These are phyloP conservation scores for Clarias gariepinus DNA, from an alignment of 2,113 vertebrate species.

Conservation along the genomic window DNA sequence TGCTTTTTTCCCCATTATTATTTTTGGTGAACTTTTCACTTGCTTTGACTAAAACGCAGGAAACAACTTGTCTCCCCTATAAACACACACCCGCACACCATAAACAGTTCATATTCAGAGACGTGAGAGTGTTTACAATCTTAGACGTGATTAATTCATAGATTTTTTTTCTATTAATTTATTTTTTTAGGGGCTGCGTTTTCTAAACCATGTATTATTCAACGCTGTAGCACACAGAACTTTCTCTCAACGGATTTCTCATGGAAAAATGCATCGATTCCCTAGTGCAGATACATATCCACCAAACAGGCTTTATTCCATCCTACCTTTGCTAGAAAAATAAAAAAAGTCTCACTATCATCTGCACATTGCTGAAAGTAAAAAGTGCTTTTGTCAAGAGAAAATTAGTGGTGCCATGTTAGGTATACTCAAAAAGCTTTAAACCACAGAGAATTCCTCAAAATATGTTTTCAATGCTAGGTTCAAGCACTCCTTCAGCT, in stretches of 20 bases:
- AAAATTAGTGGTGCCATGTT: neutral
- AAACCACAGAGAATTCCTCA: neutral
- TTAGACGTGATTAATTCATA: constrained; percentile 68
- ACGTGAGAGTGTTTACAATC: constrained; percentile 53
- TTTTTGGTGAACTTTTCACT: neutral
- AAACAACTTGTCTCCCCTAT: neutral
- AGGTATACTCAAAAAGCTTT: neutral
- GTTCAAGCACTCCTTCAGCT: neutral
- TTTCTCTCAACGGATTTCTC: constrained; percentile 62
- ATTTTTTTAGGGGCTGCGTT: constrained; percentile 62
- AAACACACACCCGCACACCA: neutral
- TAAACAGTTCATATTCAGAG: constrained; percentile 21
- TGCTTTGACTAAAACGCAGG: neutral
- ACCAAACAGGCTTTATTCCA: neutral
- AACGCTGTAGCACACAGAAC: constrained; percentile 66
- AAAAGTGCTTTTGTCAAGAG: neutral
- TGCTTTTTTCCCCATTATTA: neutral
- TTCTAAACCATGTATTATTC: constrained; percentile 73
- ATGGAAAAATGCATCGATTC: constrained; percentile 51
- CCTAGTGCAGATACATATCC: neutral
- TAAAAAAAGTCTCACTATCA: neutral
- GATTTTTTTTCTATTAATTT: neutral
- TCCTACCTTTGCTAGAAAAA: neutral
- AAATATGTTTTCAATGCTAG: neutral
- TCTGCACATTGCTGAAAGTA: neutral